Base-by-base conservation (phyloP, 2,888 invertebrate genomes). In the Oconnorella tubifera region DNA sequence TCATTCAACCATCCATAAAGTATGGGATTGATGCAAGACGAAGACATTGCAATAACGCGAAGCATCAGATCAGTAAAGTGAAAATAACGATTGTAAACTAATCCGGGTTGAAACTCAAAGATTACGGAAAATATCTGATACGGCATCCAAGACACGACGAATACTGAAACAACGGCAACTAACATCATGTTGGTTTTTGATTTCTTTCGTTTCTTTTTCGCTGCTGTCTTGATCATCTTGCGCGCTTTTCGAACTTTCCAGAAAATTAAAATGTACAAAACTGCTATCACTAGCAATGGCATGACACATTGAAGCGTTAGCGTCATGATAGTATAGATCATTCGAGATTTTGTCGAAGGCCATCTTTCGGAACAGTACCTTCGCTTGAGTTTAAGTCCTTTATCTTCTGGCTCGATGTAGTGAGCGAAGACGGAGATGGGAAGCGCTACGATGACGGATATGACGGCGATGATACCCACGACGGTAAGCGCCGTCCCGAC, bases 371-470 rank as follows among this genome's bases (percentile, higher is more conserved):
- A 65, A 68, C 80, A 73, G 66, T 69, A 75, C 29, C 70, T 69
- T 58, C 73, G 65, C 65, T 75, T 72, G 10, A 75, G 65, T 55
- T 72, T 62, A 3, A 75, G 56, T n/a, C 72, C 67, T 28, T 75
- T 73, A 59, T 74, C 65, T 60, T 75, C 71, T 19, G 75, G 66
- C 40, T 73, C 68, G 25, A 40, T 40, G 40, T 68, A 67, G 33
- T 67, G 56, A 29, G 63, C 59, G 79, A 89, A 90, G 10, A 90
- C 83, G 0, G 90, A 94, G 77, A 80, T 72, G 2, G 81, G 81
- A 51, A 77, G 71, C 2, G 80, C 74, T 19, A 78, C 69, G 32
- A 72, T 67, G 3, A 75, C 67, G 0, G 81, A 76, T 3, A 78
- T 62, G 19, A 75, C 28, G 3, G 74, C 72, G 33, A 79, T 78